phyloP scores from a whole-genome alignment of 2,113 vertebrate genomes.

The Notothenia rossii region DNA sequence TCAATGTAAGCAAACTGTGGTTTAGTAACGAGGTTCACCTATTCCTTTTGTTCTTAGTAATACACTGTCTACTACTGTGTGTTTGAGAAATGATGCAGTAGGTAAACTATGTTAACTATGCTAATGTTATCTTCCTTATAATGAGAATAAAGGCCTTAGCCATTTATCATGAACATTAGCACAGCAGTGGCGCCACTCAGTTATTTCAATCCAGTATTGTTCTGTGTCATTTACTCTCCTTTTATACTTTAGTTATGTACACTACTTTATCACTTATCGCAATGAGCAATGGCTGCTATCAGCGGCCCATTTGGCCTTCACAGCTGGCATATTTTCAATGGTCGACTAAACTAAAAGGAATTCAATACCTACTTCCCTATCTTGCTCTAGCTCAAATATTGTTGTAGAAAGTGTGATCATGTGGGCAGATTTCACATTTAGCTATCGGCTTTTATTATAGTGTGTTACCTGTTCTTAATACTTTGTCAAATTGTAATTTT shows the following conservation, averaged over 20 bases:
- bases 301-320: neutral
- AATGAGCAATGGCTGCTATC: neutral
- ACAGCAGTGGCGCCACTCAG: neutral
- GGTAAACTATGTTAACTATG: too few species aligned
- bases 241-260: neutral
- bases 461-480: conserved; percentile 10
- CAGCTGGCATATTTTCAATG: neutral
- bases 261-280: neutral
- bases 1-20: conserved; percentile 82
- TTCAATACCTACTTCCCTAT: neutral
- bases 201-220: neutral
- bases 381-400: neutral
- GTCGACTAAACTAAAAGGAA: neutral
- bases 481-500: conserved; percentile 4
- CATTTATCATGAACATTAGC: neutral
- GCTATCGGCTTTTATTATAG: neutral
- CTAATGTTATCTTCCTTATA: neutral
- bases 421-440: conserved; percentile 13
- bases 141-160: neutral
- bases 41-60: neutral
- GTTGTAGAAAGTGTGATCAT: neutral
- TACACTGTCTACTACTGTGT: neutral
- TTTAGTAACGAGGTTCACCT: neutral
- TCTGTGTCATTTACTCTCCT: neutral
- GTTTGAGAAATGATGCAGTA: neutral